Evolutionary conservation across 53 echinoderm and acorn worm genomes (phyloP).

Genomic region (Arbacia lixula): DNA sequence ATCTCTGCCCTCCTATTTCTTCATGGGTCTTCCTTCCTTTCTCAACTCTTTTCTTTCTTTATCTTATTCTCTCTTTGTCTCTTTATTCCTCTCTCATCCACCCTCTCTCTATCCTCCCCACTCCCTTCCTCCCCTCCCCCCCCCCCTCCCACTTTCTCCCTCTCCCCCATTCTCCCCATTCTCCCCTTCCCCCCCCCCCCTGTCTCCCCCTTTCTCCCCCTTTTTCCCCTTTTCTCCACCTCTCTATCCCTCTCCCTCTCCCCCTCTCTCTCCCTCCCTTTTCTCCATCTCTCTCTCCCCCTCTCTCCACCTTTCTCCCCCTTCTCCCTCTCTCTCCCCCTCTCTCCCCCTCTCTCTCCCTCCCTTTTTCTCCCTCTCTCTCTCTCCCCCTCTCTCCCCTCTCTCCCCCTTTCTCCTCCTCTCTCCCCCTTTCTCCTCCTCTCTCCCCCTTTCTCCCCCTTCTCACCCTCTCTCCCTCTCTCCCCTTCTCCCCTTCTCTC

Average conservation of each 20-base stretch:
- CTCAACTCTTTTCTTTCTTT: neutral
- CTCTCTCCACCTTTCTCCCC: neutral
- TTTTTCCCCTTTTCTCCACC: neutral
- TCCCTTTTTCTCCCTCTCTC: neutral
- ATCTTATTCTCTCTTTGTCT: neutral
- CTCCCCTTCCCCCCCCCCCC: neutral
- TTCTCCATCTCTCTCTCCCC: neutral
- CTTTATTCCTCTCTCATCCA: neutral
- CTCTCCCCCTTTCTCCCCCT: neutral
- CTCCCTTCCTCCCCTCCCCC: neutral
- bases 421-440: neutral
- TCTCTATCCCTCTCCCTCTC: too few relatives aligned
- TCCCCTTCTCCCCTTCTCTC: neutral
- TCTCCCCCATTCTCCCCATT: neutral
- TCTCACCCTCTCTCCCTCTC: neutral
- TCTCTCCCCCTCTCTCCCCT: neutral
- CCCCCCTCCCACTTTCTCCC: neutral
- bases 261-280: neutral
- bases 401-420: neutral
- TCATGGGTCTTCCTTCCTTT: neutral
- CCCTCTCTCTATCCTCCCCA: too few relatives aligned
- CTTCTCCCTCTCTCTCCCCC: neutral
- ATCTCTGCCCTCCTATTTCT: neutral
- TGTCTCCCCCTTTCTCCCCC: constrained; percentile 5
- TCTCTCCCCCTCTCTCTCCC: neutral